phyloP scores from a whole-genome alignment of 2,113 vertebrate species.

The Irena cyanogastra region DNA sequence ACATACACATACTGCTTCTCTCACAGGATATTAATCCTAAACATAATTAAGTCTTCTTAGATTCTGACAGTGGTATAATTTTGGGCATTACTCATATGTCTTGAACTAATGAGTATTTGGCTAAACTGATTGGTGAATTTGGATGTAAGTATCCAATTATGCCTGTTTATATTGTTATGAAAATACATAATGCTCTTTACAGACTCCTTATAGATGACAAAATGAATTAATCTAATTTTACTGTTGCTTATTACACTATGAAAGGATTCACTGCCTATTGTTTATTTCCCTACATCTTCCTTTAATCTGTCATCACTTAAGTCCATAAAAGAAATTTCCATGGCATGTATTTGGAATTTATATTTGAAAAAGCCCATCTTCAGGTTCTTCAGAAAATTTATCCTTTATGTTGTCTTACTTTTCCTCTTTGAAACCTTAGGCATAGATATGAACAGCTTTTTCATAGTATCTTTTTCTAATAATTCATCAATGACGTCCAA shows the following conservation, averaged over 20 bases:
- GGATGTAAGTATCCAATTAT: neutral
- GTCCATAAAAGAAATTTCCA: neutral
- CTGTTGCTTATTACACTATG: neutral
- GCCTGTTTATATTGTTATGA: neutral
- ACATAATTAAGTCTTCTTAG: neutral
- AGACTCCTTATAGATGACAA: neutral
- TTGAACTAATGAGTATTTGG: neutral
- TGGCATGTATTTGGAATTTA: neutral
- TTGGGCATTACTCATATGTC: neutral
- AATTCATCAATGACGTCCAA: neutral
- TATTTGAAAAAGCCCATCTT: neutral
- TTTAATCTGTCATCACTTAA: neutral
- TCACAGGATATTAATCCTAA: neutral
- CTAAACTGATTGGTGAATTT: neutral
- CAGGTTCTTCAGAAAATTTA: neutral
- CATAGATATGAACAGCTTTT: neutral
- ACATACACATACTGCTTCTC: neutral
- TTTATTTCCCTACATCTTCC: neutral
- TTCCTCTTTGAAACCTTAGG: neutral
- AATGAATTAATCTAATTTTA: neutral
- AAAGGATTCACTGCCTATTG: neutral
- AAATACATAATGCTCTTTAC: neutral
- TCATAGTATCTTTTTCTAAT: neutral
- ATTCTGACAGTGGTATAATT: neutral
- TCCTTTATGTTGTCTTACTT: neutral